Base-by-base conservation (phyloP, 1,140 invertebrate species). In the Aphelinus certus region DNA sequence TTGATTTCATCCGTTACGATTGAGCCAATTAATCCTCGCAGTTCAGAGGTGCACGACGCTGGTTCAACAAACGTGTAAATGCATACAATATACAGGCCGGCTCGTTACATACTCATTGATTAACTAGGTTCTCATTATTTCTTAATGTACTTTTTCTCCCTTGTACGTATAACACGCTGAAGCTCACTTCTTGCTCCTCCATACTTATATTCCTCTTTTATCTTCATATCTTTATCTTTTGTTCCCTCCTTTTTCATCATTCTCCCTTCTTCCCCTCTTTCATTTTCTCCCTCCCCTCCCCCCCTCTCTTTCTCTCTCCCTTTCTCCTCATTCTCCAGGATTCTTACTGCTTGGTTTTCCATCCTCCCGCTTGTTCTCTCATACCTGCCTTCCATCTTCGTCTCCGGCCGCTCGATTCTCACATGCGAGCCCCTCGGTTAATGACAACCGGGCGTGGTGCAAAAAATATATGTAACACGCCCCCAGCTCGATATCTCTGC, bases 41-140 rank as follows among this genome's bases (percentile, higher is more conserved):
- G 60, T 63, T 63, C 9, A 26, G 53, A 48, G 61, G 49, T 1
- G 55, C 61, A 65, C 26, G 26, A 26, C 61, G 70, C 48, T 64
- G 53, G 71, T 47, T 65, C 61, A 72, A 49, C 61, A 72, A 58
- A 56, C 61, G 45, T 56, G 61, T 64, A 71, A 65, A 58, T 26
- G 45, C 61, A 58, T 9, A 26, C 9, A 69, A 49, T 57, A 26
- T 26, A 2, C 9, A 4, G 26, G 7, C 69, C 6, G 10, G 26
- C 60, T 7, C 7, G 48, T 60, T 63, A 55, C 26, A 65, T 26
- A 9, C 57, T 62, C 72, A 69, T 63, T 75, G 66, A 69, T 75
- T 69, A 75, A 63, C 66, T 64, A 75, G 53, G 10, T 45, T 63
- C 65, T 74, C 58, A 56, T 74, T 74, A 69, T 62, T 69, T 69